A percentile compares a stretch with the other conserved stretches of the same genome.
phyloP scores from a whole-genome alignment of 2,797 vertebrate genomes.

The Pogoniulus pusillus region DNA sequence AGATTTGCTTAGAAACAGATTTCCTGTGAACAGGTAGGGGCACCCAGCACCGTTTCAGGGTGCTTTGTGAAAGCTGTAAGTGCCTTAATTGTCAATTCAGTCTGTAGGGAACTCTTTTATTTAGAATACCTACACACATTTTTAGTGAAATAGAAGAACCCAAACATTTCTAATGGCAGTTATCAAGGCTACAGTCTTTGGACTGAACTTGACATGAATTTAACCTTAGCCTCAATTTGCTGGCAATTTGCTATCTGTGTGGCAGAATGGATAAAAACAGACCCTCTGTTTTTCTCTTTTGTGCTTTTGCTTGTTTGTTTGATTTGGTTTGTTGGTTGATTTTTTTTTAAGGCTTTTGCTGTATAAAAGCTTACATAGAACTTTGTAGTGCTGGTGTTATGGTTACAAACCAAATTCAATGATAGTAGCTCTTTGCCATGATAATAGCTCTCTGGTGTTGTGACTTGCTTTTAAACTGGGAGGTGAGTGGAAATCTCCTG shows the following conservation, averaged over 20 bases:
- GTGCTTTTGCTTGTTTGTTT: too few species aligned
- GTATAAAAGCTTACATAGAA: neutral
- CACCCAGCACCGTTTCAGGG: neutral
- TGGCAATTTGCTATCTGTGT: neutral
- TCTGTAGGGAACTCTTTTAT: neutral
- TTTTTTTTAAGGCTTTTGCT: neutral
- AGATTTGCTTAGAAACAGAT: neutral
- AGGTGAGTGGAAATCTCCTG: neutral
- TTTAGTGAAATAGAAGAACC: neutral
- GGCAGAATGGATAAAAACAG: neutral
- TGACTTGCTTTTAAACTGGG: neutral
- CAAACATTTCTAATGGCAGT: neutral
- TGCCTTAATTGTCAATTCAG: neutral
- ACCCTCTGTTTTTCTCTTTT: neutral
- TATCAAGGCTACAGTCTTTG: neutral
- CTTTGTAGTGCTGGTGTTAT: neutral
- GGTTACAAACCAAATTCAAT: slow-evolving; percentile 34
- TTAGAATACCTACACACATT: neutral
- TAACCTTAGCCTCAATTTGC: neutral
- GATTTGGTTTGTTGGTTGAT: neutral
- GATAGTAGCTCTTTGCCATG: neutral
- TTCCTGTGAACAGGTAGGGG: neutral
- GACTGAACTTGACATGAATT: neutral
- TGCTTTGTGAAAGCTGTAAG: neutral
- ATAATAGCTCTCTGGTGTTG: neutral